Base-by-base conservation (phyloP, 2,888 invertebrate species). In the Pteria penguin region DNA sequence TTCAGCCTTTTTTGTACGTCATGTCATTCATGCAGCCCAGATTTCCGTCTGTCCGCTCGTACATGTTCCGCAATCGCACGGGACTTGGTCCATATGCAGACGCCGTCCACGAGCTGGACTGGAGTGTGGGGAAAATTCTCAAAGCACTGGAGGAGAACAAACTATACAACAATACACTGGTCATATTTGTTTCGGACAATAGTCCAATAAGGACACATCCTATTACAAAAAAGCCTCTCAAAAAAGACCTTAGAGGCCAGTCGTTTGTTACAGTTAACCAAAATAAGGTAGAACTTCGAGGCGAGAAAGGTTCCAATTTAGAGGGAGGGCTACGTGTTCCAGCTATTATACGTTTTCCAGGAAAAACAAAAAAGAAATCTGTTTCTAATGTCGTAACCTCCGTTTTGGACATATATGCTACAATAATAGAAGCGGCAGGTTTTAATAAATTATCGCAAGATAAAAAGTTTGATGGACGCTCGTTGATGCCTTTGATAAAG, bases 311-410 rank as follows among this genome's bases (percentile, higher is more conserved):
- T 2, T 76, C 79, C 3, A 22, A 54, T 14, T 29, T 54, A 5
- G 79, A 79, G 60, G 79, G 79, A 22, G 79, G 79, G 11, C 58
- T 79, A 61, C 62, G 73, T 27, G 63, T 79, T 24, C 79, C 79
- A n/a, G 76, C 79, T 45, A 72, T 79, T 11, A 60, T 76, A 14
- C 52, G 57, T n/a, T 66, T 70, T 54, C 68, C 71, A 31, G 71
- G 76, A 5, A 58, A 66, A 22, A 74, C 73, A n/a, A 58, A 31
- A 26, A 31, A 69, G 14, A 45, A 33, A 11, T 29, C 62, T 27
- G 52, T 66, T 4, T 61, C 72, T 5, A 29, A 62, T 72, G 71
- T 63, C 33, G 67, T 76, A 11, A 60, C 76, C 4, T 79, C 79
- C 36, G 33, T 76, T 0, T 71, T 74, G 62, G 79, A 79, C 54